Conservation (phyloP, 2,797 vertebrate genomes). For the Pseudochirops cupreus region DNA sequence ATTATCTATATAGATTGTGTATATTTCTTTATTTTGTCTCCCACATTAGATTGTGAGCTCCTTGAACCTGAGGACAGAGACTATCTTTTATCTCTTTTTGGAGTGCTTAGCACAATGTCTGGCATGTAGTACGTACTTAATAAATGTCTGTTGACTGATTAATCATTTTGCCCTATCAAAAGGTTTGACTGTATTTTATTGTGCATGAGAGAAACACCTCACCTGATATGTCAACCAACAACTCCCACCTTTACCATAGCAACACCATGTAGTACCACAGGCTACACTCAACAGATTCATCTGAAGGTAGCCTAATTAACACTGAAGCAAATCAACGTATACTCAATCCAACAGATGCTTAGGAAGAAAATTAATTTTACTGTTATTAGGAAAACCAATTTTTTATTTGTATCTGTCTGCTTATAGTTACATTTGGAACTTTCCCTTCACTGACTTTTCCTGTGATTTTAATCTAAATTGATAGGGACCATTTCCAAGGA, state of each 20-base stretch:
- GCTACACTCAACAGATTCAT: neutral
- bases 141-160: neutral
- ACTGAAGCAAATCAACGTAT: slow-evolving; percentile 17
- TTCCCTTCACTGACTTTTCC: neutral
- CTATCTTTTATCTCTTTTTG: neutral
- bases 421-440: neutral
- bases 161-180: neutral
- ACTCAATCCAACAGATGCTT: slow-evolving; percentile 25
- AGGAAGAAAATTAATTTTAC: slow-evolving; percentile 23
- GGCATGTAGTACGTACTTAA: neutral
- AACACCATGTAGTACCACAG: neutral
- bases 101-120: neutral
- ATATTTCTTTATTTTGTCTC: neutral
- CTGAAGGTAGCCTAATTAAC: slow-evolving; percentile 10
- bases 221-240: neutral
- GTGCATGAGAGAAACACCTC: neutral
- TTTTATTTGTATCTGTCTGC: neutral
- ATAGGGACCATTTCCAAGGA: neutral
- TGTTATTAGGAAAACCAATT: slow-evolving; percentile 47
- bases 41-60: neutral
- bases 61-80: neutral
- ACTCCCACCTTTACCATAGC: neutral
- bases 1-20: neutral
- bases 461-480: slow-evolving; percentile 31
- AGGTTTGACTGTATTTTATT: neutral